These are phyloP conservation scores for Eristalis intricaria DNA, from an alignment of 2,888 invertebrate species.

Conservation along the genomic window DNA sequence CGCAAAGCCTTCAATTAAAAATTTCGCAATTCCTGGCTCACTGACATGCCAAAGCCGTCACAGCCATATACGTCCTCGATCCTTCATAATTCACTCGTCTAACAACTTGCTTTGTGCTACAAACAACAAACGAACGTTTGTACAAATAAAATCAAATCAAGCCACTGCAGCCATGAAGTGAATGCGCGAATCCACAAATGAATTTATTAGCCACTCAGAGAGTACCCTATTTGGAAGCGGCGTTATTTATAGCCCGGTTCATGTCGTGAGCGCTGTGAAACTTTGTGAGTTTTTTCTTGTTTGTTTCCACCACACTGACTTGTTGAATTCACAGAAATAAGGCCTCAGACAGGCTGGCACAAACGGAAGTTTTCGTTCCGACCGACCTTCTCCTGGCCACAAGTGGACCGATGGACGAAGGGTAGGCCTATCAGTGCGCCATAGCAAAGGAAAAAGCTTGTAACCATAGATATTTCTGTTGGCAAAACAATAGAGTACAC, in stretches of 20 bases:
- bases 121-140: neutral
- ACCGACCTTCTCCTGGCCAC: neutral
- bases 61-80: conserved; percentile 32
- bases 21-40: conserved; percentile 19
- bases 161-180: neutral
- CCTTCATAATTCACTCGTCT: neutral
- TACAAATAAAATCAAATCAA: conserved; percentile 6
- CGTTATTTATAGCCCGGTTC: conserved; percentile 39
- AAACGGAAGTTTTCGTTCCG: neutral
- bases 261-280: conserved; percentile 9
- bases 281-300: neutral
- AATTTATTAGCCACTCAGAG: conserved; percentile 38
- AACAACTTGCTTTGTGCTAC: neutral
- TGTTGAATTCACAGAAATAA: conserved; percentile 32
- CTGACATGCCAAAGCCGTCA: conserved; percentile 20
- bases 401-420: neutral
- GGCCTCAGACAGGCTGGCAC: neutral
- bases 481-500: conserved; percentile 72
- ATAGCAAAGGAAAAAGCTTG: conserved; percentile 34
- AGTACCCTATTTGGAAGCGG: conserved; percentile 49
- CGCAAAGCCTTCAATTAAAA: neutral
- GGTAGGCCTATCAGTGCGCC: neutral
- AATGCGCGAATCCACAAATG: conserved; percentile 24
- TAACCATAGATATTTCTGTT: conserved; percentile 74
- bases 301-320: conserved; percentile 10